phyloP scores from a whole-genome alignment of 2,113 vertebrate species.

The Neomonachus schauinslandi region DNA sequence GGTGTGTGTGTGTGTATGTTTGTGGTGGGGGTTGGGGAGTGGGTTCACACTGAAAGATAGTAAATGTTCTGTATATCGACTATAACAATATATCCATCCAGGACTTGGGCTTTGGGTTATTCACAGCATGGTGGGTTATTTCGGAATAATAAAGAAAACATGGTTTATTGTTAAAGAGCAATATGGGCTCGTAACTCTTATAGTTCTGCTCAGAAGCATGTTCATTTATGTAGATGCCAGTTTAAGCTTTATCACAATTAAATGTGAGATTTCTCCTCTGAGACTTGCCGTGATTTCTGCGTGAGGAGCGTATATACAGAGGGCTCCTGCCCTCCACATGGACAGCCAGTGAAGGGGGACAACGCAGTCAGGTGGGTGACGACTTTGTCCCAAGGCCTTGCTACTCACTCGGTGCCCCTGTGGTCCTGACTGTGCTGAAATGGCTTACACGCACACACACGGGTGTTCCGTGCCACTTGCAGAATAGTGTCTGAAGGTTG shows the following conservation, averaged over 20 bases:
- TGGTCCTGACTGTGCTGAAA: neutral
- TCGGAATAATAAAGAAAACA: neutral
- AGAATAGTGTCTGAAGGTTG: neutral
- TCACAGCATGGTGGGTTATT: neutral
- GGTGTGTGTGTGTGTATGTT: too few relatives aligned
- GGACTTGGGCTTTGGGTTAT: neutral
- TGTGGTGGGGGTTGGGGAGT: too few relatives aligned
- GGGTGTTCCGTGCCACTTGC: too few relatives aligned
- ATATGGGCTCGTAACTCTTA: neutral
- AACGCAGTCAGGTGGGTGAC: fast-evolving
- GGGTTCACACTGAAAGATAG: fast-evolving
- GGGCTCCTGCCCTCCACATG: neutral
- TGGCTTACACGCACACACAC: fast-evolving
- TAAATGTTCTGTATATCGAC: fast-evolving
- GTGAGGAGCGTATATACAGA: fast-evolving
- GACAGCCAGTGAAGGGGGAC: neutral
- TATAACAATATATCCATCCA: fast-evolving
- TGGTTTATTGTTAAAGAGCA: neutral
- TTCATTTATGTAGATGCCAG: neutral
- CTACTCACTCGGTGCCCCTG: fast-evolving
- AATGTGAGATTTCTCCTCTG: neutral
- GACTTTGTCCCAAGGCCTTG: fast-evolving
- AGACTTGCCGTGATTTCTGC: neutral
- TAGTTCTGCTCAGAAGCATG: neutral
- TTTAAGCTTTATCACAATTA: conserved; percentile 13